Evolutionary conservation across 2,888 invertebrate genomes (phyloP).

Genomic region (Lagria hirta): DNA sequence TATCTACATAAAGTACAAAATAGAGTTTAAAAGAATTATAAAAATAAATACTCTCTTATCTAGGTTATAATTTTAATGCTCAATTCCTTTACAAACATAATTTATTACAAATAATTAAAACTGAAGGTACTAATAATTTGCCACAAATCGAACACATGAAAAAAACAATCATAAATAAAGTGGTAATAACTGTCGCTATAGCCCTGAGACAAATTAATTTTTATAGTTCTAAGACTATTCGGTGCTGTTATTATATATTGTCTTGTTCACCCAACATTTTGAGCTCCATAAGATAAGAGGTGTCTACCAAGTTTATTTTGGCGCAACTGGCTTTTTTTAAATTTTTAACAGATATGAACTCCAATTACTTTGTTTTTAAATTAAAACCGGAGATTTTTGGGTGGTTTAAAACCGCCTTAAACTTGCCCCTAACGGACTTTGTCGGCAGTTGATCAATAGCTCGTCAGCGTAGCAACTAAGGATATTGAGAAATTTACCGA

Average conservation of each 20-base stretch:
- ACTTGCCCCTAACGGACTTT: constrained; percentile 4
- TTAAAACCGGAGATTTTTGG: too few species aligned
- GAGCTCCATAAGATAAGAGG: constrained; percentile 14
- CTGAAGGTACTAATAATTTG: too few species aligned
- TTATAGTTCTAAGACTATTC: constrained; percentile 8
- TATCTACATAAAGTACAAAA: too few species aligned
- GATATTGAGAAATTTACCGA: constrained; percentile 6
- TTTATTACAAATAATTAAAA: too few species aligned
- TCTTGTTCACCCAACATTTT: constrained; percentile 1
- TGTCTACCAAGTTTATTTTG: constrained; percentile 10
- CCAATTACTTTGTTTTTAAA: too few species aligned
- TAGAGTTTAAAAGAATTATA: too few species aligned
- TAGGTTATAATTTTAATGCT: too few species aligned
- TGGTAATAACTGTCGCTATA: constrained; percentile 4
- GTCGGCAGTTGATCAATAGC: constrained; percentile 9
- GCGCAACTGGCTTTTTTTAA: constrained; percentile 16
- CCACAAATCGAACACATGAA: too few species aligned
- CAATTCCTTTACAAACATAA: too few species aligned
- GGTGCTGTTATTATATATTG: constrained; percentile 5
- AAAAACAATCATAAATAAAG: constrained; percentile 15
- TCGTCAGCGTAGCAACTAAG: constrained; percentile 15
- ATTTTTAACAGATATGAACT: too few species aligned
- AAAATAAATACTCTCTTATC: too few species aligned
- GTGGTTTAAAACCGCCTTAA: constrained; percentile 3
- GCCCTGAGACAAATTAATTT: constrained; percentile 3